phyloP scores from a whole-genome alignment of 2,797 vertebrate species.

The Poecilia gillii region DNA sequence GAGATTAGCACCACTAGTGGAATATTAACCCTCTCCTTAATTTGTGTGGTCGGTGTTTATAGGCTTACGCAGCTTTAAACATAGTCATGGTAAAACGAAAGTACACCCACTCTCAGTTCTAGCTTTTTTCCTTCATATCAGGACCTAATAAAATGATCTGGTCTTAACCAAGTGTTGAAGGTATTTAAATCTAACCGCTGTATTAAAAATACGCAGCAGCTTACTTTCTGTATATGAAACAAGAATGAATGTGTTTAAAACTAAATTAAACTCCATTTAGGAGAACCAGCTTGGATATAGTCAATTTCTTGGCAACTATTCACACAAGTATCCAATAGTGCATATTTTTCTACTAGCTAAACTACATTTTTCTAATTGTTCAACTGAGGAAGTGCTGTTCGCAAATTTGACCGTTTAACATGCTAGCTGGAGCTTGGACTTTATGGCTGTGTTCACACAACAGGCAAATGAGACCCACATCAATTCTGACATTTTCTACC shows the following conservation, averaged over 20 bases:
- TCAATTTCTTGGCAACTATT: background rate
- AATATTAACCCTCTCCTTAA: constrained; percentile 72
- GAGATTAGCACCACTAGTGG: constrained; percentile 80
- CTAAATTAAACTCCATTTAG: background rate
- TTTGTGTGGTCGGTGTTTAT: constrained; percentile 64
- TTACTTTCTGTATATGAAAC: background rate
- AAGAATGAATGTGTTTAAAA: background rate
- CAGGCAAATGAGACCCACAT: background rate
- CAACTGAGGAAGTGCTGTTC: background rate
- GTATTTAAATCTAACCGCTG: background rate
- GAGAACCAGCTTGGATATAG: background rate
- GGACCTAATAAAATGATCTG: background rate
- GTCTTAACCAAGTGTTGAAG: background rate
- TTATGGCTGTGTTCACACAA: background rate
- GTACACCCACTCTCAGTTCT: background rate
- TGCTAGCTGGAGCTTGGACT: background rate
- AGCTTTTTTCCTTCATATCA: background rate
- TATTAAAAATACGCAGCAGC: background rate
- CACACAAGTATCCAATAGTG: background rate
- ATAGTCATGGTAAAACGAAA: constrained; percentile 12
- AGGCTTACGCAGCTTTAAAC: constrained; percentile 57
- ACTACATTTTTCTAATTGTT: background rate
- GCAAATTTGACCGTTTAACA: background rate
- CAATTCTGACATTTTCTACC: background rate
- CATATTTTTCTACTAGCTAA: background rate